phyloP scores from a whole-genome alignment of 1,140 invertebrate genomes.

The Lasioglossum baleicum region DNA sequence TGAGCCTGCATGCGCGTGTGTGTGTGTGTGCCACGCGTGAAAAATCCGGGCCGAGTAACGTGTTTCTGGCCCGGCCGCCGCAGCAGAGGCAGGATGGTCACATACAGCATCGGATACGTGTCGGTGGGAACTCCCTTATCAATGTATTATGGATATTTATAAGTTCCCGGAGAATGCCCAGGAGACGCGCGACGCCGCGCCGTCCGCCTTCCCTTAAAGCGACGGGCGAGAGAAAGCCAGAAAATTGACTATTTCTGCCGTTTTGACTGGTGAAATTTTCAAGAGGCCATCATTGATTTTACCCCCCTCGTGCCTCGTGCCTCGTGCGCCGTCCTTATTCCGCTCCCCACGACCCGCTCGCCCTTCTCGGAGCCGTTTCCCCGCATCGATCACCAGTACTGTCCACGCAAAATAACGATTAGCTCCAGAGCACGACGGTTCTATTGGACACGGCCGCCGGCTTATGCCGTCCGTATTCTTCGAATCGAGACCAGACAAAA shows the following conservation, averaged over 20 bases:
- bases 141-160: slow-evolving; percentile 70
- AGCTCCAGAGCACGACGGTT: slow-evolving; percentile 57
- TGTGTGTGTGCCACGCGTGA: not conserved
- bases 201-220: slow-evolving; percentile 52
- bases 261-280: slow-evolving; percentile 72
- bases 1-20: slow-evolving; percentile 15
- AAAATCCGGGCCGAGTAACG: not conserved
- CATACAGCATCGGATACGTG: slow-evolving; percentile 41
- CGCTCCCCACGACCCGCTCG: slow-evolving; percentile 56
- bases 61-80: not conserved
- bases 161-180: slow-evolving; percentile 60
- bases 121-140: slow-evolving; percentile 36
- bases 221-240: slow-evolving; percentile 52
- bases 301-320: slow-evolving; percentile 59
- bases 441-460: slow-evolving; percentile 34
- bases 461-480: slow-evolving; percentile 28
- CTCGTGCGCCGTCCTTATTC: slow-evolving; percentile 64
- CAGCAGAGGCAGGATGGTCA: not conserved
- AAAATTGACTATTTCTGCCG: slow-evolving; percentile 67
- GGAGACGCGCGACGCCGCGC: slow-evolving; percentile 39
- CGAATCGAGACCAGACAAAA: slow-evolving; percentile 11
- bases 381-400: slow-evolving; percentile 65
- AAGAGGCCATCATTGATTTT: slow-evolving; percentile 73
- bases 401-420: slow-evolving; percentile 68
- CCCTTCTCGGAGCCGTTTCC: slow-evolving; percentile 60